Conservation (phyloP, 1,140 invertebrate species). For the Solenopsis fugax region DNA sequence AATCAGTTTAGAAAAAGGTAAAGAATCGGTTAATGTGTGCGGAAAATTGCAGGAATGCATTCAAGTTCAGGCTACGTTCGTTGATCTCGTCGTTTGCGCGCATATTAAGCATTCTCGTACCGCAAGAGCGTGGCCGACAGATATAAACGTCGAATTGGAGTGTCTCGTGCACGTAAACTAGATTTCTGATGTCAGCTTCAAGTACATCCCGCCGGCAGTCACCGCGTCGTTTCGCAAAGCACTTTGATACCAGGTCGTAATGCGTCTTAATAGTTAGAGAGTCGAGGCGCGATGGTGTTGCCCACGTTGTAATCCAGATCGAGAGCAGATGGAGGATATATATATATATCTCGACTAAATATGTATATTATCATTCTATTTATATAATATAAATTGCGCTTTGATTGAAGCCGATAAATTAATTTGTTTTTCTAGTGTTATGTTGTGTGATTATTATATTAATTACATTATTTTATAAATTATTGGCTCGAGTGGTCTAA, state of each 20-base stretch:
- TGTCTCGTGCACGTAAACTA: conserved; percentile 26
- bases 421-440: neutral
- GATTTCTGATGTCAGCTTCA: conserved; percentile 40
- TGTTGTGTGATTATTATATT: neutral
- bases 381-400: conserved; percentile 2
- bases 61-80: neutral
- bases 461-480: conserved; percentile 27
- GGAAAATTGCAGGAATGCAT: conserved; percentile 1
- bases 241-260: conserved; percentile 43
- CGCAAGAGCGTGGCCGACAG: neutral
- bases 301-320: conserved; percentile 37
- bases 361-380: conserved; percentile 4
- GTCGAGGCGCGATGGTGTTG: neutral
- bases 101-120: neutral
- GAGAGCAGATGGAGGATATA: neutral
- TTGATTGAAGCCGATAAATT: neutral
- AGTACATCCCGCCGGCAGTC: conserved; percentile 28
- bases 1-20: neutral
- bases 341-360: neutral
- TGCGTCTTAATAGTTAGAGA: conserved; percentile 44
- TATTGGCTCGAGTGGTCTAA: neutral
- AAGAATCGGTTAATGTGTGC: neutral
- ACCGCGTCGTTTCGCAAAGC: conserved; percentile 45
- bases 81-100: neutral
- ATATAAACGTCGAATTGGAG: conserved; percentile 41